Conservation (phyloP, 37 sponge, comb jelly and placozoan species). For the Eunapius fragilis region DNA sequence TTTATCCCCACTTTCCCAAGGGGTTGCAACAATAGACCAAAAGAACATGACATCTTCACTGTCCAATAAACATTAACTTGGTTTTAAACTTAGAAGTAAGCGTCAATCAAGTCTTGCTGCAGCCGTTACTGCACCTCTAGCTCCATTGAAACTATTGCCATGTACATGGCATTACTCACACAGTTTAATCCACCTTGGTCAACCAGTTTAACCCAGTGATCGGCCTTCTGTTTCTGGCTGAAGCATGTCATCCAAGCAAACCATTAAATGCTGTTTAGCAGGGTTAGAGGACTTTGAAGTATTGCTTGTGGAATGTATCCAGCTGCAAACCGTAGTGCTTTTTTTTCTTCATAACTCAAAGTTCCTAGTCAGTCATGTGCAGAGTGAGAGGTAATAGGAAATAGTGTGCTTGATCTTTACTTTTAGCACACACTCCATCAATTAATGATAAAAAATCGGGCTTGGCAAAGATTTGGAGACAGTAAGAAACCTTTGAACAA, state of each 20-base stretch:
- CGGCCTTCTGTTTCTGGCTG: conserved; percentile 1
- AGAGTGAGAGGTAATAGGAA: too few relatives aligned
- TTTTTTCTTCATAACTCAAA: conserved; percentile 16
- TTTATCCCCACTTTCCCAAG: conserved; percentile 6
- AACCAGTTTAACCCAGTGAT: conserved; percentile 17
- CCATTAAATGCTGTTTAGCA: not conserved
- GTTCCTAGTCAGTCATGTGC: not conserved
- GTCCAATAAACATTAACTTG: not conserved
- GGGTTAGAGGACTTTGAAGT: conserved; percentile 15
- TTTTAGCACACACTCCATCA: conserved; percentile 5
- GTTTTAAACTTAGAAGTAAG: too few relatives aligned
- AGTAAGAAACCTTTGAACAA: not conserved
- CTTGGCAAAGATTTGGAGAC: not conserved
- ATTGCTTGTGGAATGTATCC: conserved; percentile 23
- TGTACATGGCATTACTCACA: conserved; percentile 17
- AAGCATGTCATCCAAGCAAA: conserved; percentile 9
- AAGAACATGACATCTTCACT: conserved; percentile 16
- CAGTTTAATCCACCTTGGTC: conserved; percentile 22
- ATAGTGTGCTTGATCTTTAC: not conserved
- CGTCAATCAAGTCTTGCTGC: too few relatives aligned
- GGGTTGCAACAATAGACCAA: not conserved
- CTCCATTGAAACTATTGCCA: conserved; percentile 31
- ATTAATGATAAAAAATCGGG: conserved; percentile 7
- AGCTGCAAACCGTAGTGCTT: conserved; percentile 22
- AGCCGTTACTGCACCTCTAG: not conserved